Conservation (phyloP, 2,797 vertebrate species). For the Botia almorhae region DNA sequence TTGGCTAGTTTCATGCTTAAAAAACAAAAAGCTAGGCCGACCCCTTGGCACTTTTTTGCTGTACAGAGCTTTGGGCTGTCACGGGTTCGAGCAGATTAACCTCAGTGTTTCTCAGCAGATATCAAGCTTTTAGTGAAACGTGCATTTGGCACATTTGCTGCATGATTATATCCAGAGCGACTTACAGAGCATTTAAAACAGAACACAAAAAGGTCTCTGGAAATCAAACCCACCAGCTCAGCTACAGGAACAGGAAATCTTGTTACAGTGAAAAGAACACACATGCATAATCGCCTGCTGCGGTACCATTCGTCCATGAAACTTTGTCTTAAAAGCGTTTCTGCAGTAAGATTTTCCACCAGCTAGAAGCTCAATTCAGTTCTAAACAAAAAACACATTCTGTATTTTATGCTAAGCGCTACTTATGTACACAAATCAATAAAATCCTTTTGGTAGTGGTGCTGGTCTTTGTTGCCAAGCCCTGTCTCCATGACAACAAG, state of each 20-base stretch:
- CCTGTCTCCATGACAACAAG: constrained; percentile 46
- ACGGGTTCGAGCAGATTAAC: neutral
- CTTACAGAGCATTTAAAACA: neutral
- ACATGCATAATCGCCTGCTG: neutral
- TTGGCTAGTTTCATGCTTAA: neutral
- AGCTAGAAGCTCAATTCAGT: neutral
- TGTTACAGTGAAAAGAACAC: neutral
- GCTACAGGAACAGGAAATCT: neutral
- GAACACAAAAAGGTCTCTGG: neutral
- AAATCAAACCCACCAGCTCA: neutral
- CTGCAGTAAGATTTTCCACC: neutral
- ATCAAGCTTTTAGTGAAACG: neutral
- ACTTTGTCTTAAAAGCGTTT: neutral
- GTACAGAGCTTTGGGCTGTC: too few relatives aligned
- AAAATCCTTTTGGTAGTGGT: constrained; percentile 6
- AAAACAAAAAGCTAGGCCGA: neutral
- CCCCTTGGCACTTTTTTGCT: too few relatives aligned
- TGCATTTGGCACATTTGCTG: neutral
- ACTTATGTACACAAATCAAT: constrained; percentile 48
- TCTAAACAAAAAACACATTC: neutral
- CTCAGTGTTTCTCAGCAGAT: neutral
- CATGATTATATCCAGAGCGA: neutral
- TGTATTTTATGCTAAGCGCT: constrained; percentile 5
- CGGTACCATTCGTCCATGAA: too few relatives aligned
- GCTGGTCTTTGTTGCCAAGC: constrained; percentile 42